Evolutionary conservation across 2,888 invertebrate genomes (phyloP).

Genomic region (Nesidiocoris tenuis): DNA sequence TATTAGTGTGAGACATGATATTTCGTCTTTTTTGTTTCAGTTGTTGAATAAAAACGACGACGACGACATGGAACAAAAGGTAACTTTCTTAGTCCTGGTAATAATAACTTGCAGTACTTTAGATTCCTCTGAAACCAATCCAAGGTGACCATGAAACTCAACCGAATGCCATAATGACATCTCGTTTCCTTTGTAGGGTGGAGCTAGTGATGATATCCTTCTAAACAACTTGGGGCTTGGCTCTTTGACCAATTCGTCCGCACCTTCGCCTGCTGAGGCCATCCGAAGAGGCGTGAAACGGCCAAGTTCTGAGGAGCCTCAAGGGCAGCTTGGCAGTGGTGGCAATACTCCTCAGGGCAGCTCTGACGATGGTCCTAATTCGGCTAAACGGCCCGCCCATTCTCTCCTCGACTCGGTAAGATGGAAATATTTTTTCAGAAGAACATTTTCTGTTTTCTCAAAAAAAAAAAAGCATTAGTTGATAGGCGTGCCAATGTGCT

Average conservation of each 20-base stretch:
- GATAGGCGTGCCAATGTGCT: neutral
- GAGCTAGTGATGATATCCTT: conserved; percentile 45
- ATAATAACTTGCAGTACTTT: no score
- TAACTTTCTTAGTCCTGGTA: no score
- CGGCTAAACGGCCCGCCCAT: conserved; percentile 37
- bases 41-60: conserved; percentile 36
- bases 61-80: conserved; percentile 37
- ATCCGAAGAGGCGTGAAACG: conserved; percentile 58
- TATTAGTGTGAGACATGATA: no score
- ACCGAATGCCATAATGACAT: no score
- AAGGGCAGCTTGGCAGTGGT: conserved; percentile 15
- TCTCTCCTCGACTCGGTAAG: conserved; percentile 33
- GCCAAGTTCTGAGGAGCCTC: conserved; percentile 46
- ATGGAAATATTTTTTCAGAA: neutral
- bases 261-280: conserved; percentile 53
- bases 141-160: no score
- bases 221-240: conserved; percentile 48
- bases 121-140: no score
- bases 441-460: neutral
- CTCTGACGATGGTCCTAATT: conserved; percentile 35
- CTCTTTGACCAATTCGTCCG: conserved; percentile 22
- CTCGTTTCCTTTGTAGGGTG: conserved; percentile 11
- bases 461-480: neutral
- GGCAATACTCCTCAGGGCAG: conserved; percentile 27
- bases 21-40: conserved; percentile 28